Conservation (phyloP, 2,113 vertebrate species). For the Nesoenas mayeri region DNA sequence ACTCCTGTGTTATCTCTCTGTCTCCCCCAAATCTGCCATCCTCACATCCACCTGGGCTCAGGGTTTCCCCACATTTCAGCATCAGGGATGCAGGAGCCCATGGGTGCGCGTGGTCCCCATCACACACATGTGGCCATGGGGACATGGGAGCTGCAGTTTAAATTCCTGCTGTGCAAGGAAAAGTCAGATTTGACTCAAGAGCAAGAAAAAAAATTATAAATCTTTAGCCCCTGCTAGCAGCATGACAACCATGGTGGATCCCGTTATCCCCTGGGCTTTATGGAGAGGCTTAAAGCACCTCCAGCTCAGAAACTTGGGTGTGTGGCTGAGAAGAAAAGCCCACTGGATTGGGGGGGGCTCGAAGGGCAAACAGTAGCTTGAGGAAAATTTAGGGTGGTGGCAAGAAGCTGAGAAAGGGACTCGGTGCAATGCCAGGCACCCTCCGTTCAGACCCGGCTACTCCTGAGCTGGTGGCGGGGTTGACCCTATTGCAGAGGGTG, state of each 20-base stretch:
- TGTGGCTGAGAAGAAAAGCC: not conserved
- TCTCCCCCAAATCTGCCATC: not conserved
- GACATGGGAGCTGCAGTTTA: not conserved
- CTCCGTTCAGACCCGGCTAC: not conserved
- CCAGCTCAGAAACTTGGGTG: not conserved
- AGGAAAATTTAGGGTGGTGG: not conserved
- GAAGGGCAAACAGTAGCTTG: not conserved
- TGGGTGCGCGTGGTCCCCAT: not conserved
- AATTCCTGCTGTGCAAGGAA: slow-evolving; percentile 41
- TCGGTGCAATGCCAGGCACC: accelerated
- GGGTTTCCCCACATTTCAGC: not conserved
- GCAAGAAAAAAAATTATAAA: not conserved
- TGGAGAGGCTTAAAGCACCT: slow-evolving; percentile 25
- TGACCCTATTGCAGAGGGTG: accelerated
- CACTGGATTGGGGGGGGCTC: not conserved
- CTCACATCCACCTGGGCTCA: not conserved
- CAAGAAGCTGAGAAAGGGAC: not conserved
- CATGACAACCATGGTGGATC: slow-evolving; percentile 42
- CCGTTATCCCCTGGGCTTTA: not conserved
- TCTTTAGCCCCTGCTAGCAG: not conserved
- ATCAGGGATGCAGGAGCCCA: accelerated
- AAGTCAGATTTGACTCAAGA: not conserved
- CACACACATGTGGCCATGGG: accelerated
- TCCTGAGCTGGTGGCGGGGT: accelerated
- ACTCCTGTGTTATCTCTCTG: not conserved